A percentile compares a stretch with the other conserved stretches of the same genome.
Evolutionary conservation across 2,113 vertebrate species (phyloP).

Genomic region (Tympanuchus pallidicinctus): DNA sequence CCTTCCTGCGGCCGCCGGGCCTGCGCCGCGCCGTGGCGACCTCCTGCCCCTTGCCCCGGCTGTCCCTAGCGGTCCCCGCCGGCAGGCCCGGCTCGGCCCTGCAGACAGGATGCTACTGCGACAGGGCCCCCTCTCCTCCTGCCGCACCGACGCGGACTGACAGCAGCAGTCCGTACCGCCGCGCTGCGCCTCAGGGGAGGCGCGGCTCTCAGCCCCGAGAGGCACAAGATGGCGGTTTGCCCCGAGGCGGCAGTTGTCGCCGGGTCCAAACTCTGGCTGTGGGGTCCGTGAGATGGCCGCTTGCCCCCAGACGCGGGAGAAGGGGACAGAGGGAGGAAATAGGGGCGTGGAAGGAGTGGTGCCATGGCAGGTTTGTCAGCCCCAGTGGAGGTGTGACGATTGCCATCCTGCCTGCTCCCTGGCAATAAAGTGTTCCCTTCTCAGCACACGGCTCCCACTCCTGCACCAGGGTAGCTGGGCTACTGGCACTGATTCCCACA

Average conservation of each 20-base stretch:
- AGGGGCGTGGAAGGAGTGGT: too few species aligned
- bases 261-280: accelerated
- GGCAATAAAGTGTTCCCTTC: accelerated
- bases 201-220: neutral
- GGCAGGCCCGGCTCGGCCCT: neutral
- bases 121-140: neutral
- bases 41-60: neutral
- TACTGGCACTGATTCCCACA: neutral
- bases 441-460: accelerated
- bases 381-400: neutral
- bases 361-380: neutral
- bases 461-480: accelerated
- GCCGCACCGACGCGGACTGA: neutral
- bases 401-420: neutral
- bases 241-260: neutral
- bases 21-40: neutral
- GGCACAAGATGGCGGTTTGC: neutral
- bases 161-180: neutral
- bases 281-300: neutral
- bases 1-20: slow-evolving; percentile 20
- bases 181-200: neutral
- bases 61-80: neutral
- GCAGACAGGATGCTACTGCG: accelerated
- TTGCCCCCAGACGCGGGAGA: accelerated
- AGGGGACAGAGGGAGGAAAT: accelerated